These are phyloP conservation scores for Carposina sasakii DNA, from an alignment of 1,140 invertebrate species.

Conservation along the genomic window DNA sequence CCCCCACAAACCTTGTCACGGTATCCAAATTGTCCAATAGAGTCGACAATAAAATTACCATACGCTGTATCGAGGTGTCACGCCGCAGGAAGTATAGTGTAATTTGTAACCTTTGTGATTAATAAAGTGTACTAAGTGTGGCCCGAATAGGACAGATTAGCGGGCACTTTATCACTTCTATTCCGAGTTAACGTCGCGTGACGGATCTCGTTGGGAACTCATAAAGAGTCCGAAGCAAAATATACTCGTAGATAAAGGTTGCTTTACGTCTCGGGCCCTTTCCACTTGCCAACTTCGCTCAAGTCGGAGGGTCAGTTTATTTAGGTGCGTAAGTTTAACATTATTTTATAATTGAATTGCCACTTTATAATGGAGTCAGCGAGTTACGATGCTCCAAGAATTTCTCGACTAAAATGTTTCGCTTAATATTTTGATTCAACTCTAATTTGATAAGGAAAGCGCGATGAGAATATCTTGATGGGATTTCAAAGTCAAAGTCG, in stretches of 20 bases:
- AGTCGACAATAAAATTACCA: slow-evolving; percentile 65
- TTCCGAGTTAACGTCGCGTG: slow-evolving; percentile 69
- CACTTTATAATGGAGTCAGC: slow-evolving; percentile 48
- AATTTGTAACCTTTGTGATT: slow-evolving; percentile 72
- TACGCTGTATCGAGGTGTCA: slow-evolving; percentile 52
- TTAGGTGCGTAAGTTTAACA: slow-evolving; percentile 52
- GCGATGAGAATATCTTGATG: no score
- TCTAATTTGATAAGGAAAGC: no score
- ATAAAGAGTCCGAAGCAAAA: slow-evolving; percentile 71
- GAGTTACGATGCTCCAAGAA: slow-evolving; percentile 25
- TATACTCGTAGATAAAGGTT: slow-evolving; percentile 67
- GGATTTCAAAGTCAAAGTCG: no score
- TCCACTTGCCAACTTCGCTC: slow-evolving; percentile 61
- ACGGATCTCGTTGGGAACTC: slow-evolving; percentile 70
- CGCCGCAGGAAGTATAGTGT: slow-evolving; percentile 62
- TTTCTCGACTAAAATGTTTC: slow-evolving; percentile 20
- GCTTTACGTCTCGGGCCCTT: slow-evolving; percentile 63
- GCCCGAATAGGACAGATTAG: slow-evolving; percentile 70
- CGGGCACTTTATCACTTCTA: slow-evolving; percentile 70
- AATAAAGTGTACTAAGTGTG: slow-evolving; percentile 71
- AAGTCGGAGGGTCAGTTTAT: slow-evolving; percentile 53
- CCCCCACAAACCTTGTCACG: slow-evolving; percentile 46
- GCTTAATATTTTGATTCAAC: slow-evolving; percentile 10
- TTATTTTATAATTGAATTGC: slow-evolving; percentile 60
- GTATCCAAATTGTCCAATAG: slow-evolving; percentile 57